A percentile compares a stretch with the other conserved stretches of the same genome.
Evolutionary conservation across 2,888 invertebrate species (phyloP).

Genomic region (Trisateles emortualis): DNA sequence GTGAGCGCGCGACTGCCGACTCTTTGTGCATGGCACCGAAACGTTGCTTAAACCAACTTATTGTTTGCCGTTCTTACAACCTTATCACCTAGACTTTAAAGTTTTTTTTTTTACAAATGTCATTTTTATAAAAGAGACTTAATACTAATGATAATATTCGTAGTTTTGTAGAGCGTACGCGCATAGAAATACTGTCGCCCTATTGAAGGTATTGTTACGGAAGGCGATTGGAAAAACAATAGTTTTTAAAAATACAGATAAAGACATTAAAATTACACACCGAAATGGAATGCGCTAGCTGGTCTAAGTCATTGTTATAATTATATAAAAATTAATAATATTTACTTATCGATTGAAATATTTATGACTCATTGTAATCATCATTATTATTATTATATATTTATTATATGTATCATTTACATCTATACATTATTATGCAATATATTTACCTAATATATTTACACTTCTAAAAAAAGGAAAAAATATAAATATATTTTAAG

Average conservation of each 20-base stretch:
- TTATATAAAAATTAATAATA: too few species aligned
- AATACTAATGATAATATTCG: conserved; percentile 69
- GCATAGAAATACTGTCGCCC: conserved; percentile 76
- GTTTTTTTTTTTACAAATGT: conserved; percentile 40
- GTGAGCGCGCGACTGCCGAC: conserved; percentile 81
- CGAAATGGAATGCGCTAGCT: conserved; percentile 53
- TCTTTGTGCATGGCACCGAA: conserved; percentile 84
- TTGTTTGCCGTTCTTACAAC: conserved; percentile 34
- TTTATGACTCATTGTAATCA: too few species aligned
- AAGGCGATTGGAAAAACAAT: conserved; percentile 69
- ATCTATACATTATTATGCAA: too few species aligned
- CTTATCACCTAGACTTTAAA: conserved; percentile 28
- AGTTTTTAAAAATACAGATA: conserved; percentile 70
- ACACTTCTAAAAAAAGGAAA: too few species aligned
- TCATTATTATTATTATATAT: too few species aligned
- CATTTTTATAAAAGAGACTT: conserved; percentile 31
- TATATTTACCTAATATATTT: too few species aligned
- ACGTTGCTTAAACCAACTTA: conserved; percentile 67
- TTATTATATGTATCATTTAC: too few species aligned
- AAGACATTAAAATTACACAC: conserved; percentile 67
- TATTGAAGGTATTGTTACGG: conserved; percentile 73
- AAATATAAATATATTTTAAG: too few species aligned
- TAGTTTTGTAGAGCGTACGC: conserved; percentile 82
- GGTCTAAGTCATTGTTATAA: conserved; percentile 19
- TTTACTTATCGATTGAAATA: too few species aligned